Percentiles rank a stretch among this genome's conserved stretches.
These are phyloP conservation scores for Pseudanteris insignis DNA, from an alignment of 2,888 invertebrate species.

Conservation along the genomic window DNA sequence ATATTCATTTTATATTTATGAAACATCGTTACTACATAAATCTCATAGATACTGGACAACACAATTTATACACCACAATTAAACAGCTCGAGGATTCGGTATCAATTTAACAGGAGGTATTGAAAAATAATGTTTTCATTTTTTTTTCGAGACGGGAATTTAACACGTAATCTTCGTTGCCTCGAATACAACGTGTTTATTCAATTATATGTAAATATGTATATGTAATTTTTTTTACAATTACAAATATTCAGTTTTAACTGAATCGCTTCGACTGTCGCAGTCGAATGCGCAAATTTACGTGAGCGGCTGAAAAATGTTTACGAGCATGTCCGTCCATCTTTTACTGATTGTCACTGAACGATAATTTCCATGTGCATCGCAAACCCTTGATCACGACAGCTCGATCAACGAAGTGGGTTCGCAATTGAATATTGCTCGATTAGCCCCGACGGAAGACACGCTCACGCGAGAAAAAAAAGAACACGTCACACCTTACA, in stretches of 20 bases:
- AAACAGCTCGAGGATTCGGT: constrained; percentile 28
- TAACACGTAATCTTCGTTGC: constrained; percentile 29
- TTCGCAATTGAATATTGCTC: constrained; percentile 18
- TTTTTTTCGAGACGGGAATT: constrained; percentile 25
- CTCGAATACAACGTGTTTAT: constrained; percentile 28
- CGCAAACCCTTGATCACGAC: no score
- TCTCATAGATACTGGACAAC: constrained; percentile 28
- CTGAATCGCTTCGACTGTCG: no score
- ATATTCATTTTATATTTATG: no score
- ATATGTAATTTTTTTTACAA: no score
- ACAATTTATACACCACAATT: constrained; percentile 33
- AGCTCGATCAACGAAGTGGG: no score
- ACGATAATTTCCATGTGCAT: constrained; percentile 31
- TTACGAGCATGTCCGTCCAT: constrained; percentile 25
- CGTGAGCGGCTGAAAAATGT: no score
- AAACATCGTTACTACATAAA: no score
- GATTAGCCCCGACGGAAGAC: constrained; percentile 22
- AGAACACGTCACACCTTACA: no score
- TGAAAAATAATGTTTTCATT: constrained; percentile 34
- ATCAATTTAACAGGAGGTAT: constrained; percentile 36
- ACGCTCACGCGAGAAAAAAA: constrained; percentile 5
- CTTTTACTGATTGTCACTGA: constrained; percentile 31
- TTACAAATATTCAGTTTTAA: no score
- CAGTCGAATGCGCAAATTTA: no score
- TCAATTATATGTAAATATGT: constrained; percentile 13